Evolutionary conservation across 2,113 vertebrate genomes (phyloP), one percentile per base, ranked within the genome.

Genomic region (Dipodomys spectabilis): DNA sequence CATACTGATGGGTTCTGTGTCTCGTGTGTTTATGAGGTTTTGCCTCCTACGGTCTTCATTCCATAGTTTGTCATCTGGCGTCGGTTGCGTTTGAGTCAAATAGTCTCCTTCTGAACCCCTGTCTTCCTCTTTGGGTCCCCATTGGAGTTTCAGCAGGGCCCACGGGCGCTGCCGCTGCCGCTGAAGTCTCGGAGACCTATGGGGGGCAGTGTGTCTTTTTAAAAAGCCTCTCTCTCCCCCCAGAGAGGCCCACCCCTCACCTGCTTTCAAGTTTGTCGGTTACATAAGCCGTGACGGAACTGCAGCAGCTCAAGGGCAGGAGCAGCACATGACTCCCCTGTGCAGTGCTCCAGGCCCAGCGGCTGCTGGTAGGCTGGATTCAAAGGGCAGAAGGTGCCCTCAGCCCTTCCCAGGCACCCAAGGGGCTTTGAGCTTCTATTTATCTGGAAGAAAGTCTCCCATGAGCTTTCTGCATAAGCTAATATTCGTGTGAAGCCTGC

Each of bases 351-450:
- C 60, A 77, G 84, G 28, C 62, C 4, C 13, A 27, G 39, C 83
- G 88, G 45, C 45, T 74, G 83, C 86, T 68, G 30, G 39, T 65
- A 44, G 53, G 22, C 80, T 75, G 53, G 1, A 91, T 95, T 93
- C 95, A 94, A 93, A 90, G 88, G 23, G 82, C 25, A 16, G 3
- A 72, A 80, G 78, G 73, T 72, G 81, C 95, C 83, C 71, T 86
- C 16, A 53, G 88, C 65, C 72, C 57, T 88, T 86, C n/a, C 68
- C 91, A 82, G 86, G 71, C 39, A 95, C 85, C 85, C 78, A 39
- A 74, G 23, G 79, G 71, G 67, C 94, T 95, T 91, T 96, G 92
- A 95, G 94, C 83, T 94, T 95, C 81, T 96, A 82, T 96, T 95
- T 90, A 79, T 97, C 92, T 96, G 94, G 86, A 95, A 92, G 87